Base-by-base conservation (phyloP, 2,113 vertebrate genomes). In the Lethenteron reissneri region DNA sequence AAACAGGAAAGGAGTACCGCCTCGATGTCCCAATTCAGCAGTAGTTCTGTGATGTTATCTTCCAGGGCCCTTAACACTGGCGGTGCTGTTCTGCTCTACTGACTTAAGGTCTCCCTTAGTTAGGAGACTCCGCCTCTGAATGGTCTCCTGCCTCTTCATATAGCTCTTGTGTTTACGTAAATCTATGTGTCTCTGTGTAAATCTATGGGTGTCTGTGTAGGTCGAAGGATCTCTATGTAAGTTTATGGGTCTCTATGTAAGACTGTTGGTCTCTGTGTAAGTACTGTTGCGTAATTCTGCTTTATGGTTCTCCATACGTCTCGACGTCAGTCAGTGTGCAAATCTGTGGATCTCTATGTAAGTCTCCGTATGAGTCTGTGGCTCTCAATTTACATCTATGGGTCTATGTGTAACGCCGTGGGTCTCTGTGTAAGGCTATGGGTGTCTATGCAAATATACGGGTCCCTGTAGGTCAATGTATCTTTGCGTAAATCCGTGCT, bases 121-220 rank as follows among this genome's bases (percentile, higher is more conserved):
- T 25, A 25, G 25, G 25, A 25, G 25, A 25, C 25, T 25, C 25
- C 3, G 25, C 3, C 25, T 41, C 41, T 41, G 7, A 41, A 41
- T 41, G 7, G 41, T 41, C 41, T 41, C 4, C 2, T 1, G 4
- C 6, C 41, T 41, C 41, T 41, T 41, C 41, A 41, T 41, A 41
- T 41, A 41, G 41, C 41, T 41, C 41, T 41, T 41, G 41, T 41
- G 41, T 41, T 41, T 41, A 41, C 7, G 41, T 41, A 41, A 68
- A 68, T 68, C 25, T 11, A 64, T 15, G 14, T 64, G 14, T 64
- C n/a, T 17, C 64, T n/a, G 64, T 68, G 64, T 68, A 25, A 17
- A 25, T 68, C n/a, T 68, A 25, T 68, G 64, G n/a, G 11, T 68
- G 64, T 68, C n/a, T 68, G 64, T 64, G 60, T 64, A 19, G 14